These are phyloP conservation scores for Pungitius pungitius DNA, from an alignment of 2,113 vertebrate species.

Conservation along the genomic window DNA sequence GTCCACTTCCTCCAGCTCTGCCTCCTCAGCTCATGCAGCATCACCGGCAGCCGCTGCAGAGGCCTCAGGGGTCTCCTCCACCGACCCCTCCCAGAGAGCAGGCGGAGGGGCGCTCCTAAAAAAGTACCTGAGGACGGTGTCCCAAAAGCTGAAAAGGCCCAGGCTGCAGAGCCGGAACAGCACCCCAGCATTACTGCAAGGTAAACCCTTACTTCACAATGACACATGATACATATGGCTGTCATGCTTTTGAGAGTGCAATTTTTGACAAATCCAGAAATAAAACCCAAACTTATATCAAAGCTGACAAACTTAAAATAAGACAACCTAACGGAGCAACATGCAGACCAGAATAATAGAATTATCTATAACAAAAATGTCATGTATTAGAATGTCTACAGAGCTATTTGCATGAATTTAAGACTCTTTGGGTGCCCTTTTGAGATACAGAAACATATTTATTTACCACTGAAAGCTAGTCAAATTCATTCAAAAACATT, in stretches of 20 bases:
- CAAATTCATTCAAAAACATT: neutral
- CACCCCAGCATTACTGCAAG: slow-evolving; percentile 25
- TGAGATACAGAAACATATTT: neutral
- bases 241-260: neutral
- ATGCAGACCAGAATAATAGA: neutral
- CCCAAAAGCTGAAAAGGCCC: slow-evolving; percentile 80
- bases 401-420: neutral
- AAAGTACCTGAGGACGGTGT: slow-evolving; percentile 83
- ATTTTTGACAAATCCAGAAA: neutral
- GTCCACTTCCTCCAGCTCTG: slow-evolving; percentile 34
- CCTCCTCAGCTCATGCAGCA: slow-evolving; percentile 23
- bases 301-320: neutral
- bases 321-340: neutral
- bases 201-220: slow-evolving; percentile 40
- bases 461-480: neutral
- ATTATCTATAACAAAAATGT: neutral
- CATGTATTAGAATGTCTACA: neutral
- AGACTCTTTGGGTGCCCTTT: neutral
- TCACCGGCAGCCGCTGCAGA: slow-evolving; percentile 51
- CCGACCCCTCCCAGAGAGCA: slow-evolving; percentile 69
- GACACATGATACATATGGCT: neutral
- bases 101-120: slow-evolving; percentile 76
- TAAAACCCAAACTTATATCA: neutral
- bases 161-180: slow-evolving; percentile 67
- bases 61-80: slow-evolving; percentile 34